Conservation (phyloP, 2,797 vertebrate genomes). For the Phrynocephalus guinanensis region DNA sequence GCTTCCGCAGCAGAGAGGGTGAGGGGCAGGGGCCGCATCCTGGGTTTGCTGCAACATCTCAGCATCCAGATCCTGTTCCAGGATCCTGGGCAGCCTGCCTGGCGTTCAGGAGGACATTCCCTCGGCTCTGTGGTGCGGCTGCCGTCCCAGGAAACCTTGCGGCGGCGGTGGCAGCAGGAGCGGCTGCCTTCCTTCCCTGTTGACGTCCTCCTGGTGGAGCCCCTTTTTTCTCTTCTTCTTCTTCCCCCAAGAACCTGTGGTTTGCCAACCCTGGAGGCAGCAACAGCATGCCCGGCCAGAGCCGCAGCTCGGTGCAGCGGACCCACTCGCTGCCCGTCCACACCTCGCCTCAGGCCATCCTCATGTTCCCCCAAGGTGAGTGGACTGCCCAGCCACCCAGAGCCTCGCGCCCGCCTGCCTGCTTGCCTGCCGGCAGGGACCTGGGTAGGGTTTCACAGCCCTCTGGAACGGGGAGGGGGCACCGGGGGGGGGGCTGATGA, state of each 20-base stretch:
- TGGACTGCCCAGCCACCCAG: neutral
- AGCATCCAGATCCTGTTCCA: too few species aligned
- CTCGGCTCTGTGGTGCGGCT: too few species aligned
- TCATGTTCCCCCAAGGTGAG: slow-evolving; percentile 95
- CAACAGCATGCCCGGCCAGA: slow-evolving; percentile 96
- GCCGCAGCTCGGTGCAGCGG: slow-evolving; percentile 93
- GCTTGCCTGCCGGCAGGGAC: too few species aligned
- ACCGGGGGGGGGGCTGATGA: too few species aligned
- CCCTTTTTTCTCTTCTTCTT: neutral
- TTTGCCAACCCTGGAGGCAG: slow-evolving; percentile 95
- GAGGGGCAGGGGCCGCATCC: too few species aligned
- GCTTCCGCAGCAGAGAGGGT: too few species aligned
- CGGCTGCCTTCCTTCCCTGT: neutral
- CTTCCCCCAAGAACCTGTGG: slow-evolving; percentile 86
- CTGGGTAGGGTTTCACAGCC: too few species aligned
- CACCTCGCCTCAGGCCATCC: slow-evolving; percentile 94
- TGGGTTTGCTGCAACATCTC: neutral
- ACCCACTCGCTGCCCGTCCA: slow-evolving; percentile 95
- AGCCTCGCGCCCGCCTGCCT: too few species aligned
- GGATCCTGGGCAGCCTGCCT: neutral
- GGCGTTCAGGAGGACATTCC: too few species aligned
- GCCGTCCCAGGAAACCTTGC: neutral
- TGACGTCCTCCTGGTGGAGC: neutral
- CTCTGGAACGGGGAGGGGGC: too few species aligned
- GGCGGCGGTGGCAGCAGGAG: too few species aligned